phyloP scores from a whole-genome alignment of 2,888 invertebrate species.

The Rhodophaea formosa region DNA sequence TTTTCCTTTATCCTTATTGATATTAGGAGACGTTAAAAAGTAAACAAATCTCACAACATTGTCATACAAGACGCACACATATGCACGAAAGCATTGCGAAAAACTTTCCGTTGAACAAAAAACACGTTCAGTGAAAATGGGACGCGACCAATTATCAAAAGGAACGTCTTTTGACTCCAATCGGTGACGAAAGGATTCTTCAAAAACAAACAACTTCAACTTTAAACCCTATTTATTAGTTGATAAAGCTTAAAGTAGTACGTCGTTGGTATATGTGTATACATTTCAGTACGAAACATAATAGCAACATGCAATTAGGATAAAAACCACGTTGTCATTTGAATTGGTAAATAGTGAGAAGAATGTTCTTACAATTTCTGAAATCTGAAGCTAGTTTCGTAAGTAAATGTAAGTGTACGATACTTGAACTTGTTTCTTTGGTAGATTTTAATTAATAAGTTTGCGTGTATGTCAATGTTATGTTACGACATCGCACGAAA shows the following conservation, averaged over 20 bases:
- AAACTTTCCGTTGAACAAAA: conserved; percentile 44
- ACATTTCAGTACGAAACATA: conserved; percentile 42
- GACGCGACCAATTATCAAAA: conserved; percentile 69
- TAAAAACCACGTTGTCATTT: conserved; percentile 62
- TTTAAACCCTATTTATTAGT: conserved; percentile 28
- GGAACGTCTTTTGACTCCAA: conserved; percentile 42
- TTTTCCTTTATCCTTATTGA: too few relatives aligned
- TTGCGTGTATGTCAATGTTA: conserved; percentile 21
- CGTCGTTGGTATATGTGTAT: conserved; percentile 7
- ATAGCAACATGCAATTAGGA: conserved; percentile 58
- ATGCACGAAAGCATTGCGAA: conserved; percentile 47
- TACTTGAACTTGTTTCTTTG: conserved; percentile 25
- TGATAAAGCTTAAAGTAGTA: conserved; percentile 18
- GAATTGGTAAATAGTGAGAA: conserved; percentile 66
- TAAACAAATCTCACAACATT: too few relatives aligned
- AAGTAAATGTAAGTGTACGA: conserved; percentile 33
- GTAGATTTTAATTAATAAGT: conserved; percentile 21
- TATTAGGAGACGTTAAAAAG: too few relatives aligned
- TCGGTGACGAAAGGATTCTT: conserved; percentile 38
- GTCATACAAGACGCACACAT: neutral
- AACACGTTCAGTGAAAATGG: conserved; percentile 57
- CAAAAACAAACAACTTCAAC: conserved; percentile 19
- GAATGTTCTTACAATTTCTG: conserved; percentile 53
- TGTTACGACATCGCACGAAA: conserved; percentile 18
- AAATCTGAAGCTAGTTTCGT: conserved; percentile 54